These are phyloP conservation scores for Erythrolamprus reginae DNA, from an alignment of 2,113 vertebrate species.

Conservation along the genomic window DNA sequence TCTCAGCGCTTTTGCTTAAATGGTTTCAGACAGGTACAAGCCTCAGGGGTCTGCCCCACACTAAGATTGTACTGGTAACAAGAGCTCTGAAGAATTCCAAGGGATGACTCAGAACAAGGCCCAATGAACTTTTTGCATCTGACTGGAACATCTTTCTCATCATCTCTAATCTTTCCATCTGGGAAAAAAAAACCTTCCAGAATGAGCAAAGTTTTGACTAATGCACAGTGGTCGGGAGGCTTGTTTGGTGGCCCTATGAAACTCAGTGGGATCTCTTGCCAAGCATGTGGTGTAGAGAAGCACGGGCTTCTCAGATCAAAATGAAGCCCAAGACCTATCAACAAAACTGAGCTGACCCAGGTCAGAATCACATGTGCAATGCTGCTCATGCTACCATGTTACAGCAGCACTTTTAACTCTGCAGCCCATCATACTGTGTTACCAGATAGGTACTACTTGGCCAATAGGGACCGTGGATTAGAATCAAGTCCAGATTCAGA, in stretches of 20 bases:
- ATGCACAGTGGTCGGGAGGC: neutral
- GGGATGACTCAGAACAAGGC: neutral
- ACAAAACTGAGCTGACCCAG: neutral
- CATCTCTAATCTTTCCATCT: neutral
- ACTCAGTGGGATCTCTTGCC: neutral
- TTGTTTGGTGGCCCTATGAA: neutral
- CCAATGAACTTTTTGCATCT: neutral
- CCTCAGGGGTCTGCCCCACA: neutral
- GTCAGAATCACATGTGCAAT: neutral
- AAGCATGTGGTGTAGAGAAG: neutral
- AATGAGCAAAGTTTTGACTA: slow-evolving; percentile 5
- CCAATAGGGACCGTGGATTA: neutral
- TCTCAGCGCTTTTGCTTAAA: neutral
- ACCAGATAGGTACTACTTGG: neutral
- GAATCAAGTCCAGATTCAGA: neutral
- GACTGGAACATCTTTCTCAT: neutral
- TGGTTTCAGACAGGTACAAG: neutral
- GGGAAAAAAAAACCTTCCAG: neutral
- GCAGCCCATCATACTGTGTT: neutral
- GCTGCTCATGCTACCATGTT: neutral
- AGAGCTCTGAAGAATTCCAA: neutral
- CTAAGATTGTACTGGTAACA: neutral
- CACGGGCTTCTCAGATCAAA: neutral
- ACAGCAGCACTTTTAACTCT: neutral
- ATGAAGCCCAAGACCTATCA: neutral